A percentile compares a stretch with the other conserved stretches of the same genome.
These are phyloP conservation scores for Gymnoscopelus microlampas DNA, from an alignment of 2,797 vertebrate species.

Conservation along the genomic window DNA sequence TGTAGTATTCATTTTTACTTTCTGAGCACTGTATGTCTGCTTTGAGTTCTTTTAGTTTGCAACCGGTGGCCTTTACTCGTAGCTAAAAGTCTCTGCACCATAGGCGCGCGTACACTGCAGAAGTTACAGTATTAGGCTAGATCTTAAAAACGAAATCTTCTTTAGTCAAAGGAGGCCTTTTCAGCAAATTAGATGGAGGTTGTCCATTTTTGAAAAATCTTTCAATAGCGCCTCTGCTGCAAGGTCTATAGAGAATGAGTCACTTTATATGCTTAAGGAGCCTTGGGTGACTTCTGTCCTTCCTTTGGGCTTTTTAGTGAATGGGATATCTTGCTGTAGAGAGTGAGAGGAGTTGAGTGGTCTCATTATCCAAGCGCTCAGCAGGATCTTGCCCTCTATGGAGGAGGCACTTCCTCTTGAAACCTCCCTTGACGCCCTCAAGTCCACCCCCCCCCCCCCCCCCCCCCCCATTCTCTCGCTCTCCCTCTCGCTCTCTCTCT, in stretches of 20 bases:
- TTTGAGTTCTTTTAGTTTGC: no score
- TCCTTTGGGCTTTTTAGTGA: conserved; percentile 55
- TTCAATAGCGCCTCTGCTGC: conserved; percentile 27
- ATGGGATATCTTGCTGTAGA: conserved; percentile 55
- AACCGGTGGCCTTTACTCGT: background rate
- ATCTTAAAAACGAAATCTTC: background rate
- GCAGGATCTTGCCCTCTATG: conserved; percentile 62
- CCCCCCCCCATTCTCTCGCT: conserved; percentile 56
- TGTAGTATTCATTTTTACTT: no score
- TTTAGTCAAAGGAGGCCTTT: background rate
- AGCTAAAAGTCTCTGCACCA: conserved; percentile 2
- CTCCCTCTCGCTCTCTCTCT: conserved; percentile 19
- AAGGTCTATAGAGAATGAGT: conserved; percentile 50
- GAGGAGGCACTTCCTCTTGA: conserved; percentile 53
- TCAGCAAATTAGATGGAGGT: background rate
- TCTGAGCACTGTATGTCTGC: no score
- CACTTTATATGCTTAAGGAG: conserved; percentile 41
- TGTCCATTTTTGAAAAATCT: conserved; percentile 7
- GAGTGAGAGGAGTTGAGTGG: conserved; percentile 50
- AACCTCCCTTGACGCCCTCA: conserved; percentile 32
- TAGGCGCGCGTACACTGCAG: background rate
- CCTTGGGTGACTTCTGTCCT: conserved; percentile 52
- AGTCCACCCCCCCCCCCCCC: conserved; percentile 60
- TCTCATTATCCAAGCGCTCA: conserved; percentile 69
- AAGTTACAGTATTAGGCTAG: background rate